Conservation (phyloP, 2,797 vertebrate species). For the Parauchenoglanis punctatus region DNA sequence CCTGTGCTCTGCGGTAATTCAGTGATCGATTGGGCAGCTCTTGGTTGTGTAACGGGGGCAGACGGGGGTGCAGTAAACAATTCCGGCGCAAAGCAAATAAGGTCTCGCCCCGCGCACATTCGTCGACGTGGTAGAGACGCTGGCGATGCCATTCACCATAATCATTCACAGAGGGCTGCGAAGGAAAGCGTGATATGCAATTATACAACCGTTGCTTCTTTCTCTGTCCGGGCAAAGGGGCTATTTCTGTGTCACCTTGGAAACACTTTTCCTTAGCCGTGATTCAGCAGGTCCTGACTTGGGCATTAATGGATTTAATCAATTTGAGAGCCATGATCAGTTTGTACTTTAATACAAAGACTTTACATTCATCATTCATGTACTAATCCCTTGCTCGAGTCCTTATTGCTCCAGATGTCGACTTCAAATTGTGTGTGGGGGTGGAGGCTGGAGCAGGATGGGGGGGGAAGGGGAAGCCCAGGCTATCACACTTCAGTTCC, state of each 20-base stretch:
- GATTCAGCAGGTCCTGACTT: not conserved
- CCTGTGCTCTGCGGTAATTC: slow-evolving; percentile 25
- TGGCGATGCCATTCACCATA: slow-evolving; percentile 51
- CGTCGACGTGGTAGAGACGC: slow-evolving; percentile 72
- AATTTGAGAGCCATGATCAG: not conserved
- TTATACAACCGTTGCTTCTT: slow-evolving; percentile 34
- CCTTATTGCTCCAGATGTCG: not conserved
- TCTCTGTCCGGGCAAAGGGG: not conserved
- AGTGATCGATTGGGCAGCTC: slow-evolving; percentile 23
- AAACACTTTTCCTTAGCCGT: not conserved
- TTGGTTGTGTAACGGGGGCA: slow-evolving; percentile 19
- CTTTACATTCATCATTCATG: not conserved
- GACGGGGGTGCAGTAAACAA: slow-evolving; percentile 18
- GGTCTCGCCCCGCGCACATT: slow-evolving; percentile 28
- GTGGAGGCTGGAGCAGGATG: not conserved
- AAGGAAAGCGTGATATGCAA: slow-evolving; percentile 46
- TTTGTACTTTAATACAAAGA: not conserved
- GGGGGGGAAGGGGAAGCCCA: not conserved
- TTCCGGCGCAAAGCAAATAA: slow-evolving; percentile 44
- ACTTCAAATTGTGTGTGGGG: not conserved
- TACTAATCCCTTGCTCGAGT: not conserved
- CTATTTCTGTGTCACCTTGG: not conserved
- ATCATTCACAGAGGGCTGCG: slow-evolving; percentile 65
- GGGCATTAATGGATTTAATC: not conserved
- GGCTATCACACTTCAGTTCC: slow-evolving; percentile 18